A percentile compares a stretch with the other conserved stretches of the same genome.
phyloP scores from a whole-genome alignment of 2,797 vertebrate genomes.

The Sphenodon punctatus region DNA sequence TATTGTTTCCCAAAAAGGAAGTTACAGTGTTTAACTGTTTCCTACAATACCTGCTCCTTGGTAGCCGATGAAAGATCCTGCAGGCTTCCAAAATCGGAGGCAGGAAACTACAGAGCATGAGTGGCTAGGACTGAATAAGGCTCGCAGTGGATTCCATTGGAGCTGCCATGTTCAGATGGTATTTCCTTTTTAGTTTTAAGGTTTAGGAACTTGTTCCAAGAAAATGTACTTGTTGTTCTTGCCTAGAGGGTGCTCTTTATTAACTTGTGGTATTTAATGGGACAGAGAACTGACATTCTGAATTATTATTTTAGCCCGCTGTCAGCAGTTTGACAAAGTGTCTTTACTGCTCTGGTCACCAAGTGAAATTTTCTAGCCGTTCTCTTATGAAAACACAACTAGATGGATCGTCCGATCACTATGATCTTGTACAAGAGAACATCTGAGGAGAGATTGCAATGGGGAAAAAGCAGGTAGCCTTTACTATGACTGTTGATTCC shows the following conservation, averaged over 20 bases:
- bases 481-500: fast-evolving
- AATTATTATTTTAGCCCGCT: neutral
- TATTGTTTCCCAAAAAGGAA: neutral
- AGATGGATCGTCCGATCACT: neutral
- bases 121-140: neutral
- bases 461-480: fast-evolving
- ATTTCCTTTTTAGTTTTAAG: slow-evolving; percentile 3
- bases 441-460: too few species aligned
- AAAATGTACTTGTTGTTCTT: neutral
- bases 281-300: neutral
- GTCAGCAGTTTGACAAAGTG: neutral
- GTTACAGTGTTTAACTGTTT: neutral
- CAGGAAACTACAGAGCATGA: neutral
- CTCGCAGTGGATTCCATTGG: neutral
- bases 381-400: neutral
- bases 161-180: neutral
- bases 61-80: neutral
- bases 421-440: too few species aligned
- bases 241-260: fast-evolving
- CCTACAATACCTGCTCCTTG: neutral
- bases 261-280: fast-evolving
- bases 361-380: neutral
- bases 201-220: neutral
- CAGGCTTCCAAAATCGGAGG: neutral
- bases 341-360: neutral